Evolutionary conservation across 2,113 vertebrate genomes (phyloP).

Genomic region (Aviceda subcristata): DNA sequence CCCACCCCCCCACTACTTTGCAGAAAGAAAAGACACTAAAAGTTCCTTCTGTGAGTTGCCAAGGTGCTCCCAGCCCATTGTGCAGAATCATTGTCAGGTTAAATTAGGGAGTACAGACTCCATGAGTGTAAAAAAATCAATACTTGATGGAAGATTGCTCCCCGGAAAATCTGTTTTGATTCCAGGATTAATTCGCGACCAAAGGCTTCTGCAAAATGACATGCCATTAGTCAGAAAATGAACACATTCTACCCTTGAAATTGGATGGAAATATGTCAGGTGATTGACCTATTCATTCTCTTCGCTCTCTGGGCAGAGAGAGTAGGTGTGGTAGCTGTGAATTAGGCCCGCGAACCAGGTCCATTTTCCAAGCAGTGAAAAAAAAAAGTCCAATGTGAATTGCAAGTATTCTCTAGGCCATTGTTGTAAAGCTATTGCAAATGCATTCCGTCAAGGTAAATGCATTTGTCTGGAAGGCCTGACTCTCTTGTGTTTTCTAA

Average conservation of each 20-base stretch:
- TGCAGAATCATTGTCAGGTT: slow-evolving; percentile 99
- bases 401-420: slow-evolving; percentile 89
- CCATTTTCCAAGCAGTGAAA: slow-evolving; percentile 81
- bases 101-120: slow-evolving; percentile 99
- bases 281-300: slow-evolving; percentile 94
- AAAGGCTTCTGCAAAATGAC: slow-evolving; percentile 99
- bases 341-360: slow-evolving; percentile 79
- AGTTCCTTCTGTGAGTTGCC: slow-evolving; percentile 93
- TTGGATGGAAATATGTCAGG: slow-evolving; percentile 99
- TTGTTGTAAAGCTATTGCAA: slow-evolving; percentile 89
- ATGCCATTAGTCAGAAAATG: slow-evolving; percentile 99
- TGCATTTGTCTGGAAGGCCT: slow-evolving; percentile 84
- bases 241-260: slow-evolving; percentile 99
- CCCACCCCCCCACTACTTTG: slow-evolving; percentile 72
- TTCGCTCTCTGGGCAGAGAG: slow-evolving; percentile 83
- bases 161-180: slow-evolving; percentile 99
- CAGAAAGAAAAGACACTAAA: slow-evolving; percentile 83
- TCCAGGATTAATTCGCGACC: slow-evolving; percentile 99
- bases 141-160: slow-evolving; percentile 99
- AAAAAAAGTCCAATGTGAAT: slow-evolving; percentile 81
- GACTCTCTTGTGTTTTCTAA: slow-evolving; percentile 91
- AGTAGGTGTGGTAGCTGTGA: slow-evolving; percentile 84
- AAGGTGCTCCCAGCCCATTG: slow-evolving; percentile 99
- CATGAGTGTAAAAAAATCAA: slow-evolving; percentile 99
- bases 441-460: slow-evolving; percentile 89